A percentile compares a stretch with the other conserved stretches of the same genome.
These are phyloP conservation scores for Garra rufa DNA, from an alignment of 2,113 vertebrate species.

Conservation along the genomic window DNA sequence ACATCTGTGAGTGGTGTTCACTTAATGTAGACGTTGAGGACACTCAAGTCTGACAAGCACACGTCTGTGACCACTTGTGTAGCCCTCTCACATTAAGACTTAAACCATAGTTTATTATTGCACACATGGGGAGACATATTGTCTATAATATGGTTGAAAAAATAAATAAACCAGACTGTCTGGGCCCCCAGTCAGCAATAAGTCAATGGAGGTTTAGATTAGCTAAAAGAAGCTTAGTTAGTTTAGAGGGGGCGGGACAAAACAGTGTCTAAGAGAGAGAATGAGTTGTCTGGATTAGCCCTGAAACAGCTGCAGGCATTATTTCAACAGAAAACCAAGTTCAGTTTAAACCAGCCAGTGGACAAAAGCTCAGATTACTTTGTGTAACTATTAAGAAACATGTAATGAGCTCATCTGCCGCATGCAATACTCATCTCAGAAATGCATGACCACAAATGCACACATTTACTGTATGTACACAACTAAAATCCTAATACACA, in stretches of 20 bases:
- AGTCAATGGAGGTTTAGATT: not conserved
- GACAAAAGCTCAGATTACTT: not conserved
- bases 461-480: not conserved
- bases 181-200: not conserved
- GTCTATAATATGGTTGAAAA: not conserved
- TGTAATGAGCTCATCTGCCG: not conserved
- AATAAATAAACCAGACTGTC: not conserved
- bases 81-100: no score
- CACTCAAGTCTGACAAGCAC: not conserved
- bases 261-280: not conserved
- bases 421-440: not conserved
- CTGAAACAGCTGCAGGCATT: slow-evolving; percentile 20
- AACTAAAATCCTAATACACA: not conserved
- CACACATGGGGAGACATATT: not conserved
- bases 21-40: not conserved
- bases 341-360: not conserved
- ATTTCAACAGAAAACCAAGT: slow-evolving; percentile 13
- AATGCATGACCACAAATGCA: not conserved
- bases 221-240: not conserved
- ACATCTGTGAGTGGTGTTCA: not conserved
- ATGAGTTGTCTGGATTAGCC: not conserved
- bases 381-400: not conserved
- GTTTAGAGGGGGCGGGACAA: not conserved
- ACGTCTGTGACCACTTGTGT: not conserved
- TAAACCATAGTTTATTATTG: not conserved